Evolutionary conservation across 1,140 invertebrate species (phyloP).

Genomic region (Pseudachorutes palmiensis): DNA sequence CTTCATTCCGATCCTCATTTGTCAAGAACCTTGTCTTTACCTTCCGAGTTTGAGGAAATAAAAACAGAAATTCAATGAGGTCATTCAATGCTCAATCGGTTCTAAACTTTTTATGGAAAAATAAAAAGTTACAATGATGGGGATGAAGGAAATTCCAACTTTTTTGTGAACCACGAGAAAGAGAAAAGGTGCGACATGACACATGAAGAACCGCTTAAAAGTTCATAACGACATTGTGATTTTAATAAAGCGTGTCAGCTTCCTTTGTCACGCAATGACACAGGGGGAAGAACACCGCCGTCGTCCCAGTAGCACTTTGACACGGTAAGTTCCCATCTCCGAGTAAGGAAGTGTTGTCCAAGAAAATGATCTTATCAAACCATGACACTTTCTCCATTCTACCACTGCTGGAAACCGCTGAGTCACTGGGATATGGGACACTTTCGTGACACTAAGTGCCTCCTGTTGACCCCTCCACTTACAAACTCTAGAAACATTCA

Average conservation of each 20-base stretch:
- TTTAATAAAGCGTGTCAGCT: conserved; percentile 12
- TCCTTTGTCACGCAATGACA: conserved; percentile 10
- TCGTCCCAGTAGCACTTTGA: background rate
- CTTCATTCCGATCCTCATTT: background rate
- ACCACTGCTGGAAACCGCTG: background rate
- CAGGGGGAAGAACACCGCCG: background rate
- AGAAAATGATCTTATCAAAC: conserved; percentile 12
- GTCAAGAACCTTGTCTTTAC: background rate
- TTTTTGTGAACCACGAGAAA: too few relatives aligned
- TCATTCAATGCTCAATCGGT: too few relatives aligned
- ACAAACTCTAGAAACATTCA: background rate
- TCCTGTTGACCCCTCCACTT: background rate
- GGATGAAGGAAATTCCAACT: too few relatives aligned
- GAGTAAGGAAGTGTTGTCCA: background rate
- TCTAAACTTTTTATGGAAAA: too few relatives aligned
- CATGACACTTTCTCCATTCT: background rate
- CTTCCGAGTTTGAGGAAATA: too few relatives aligned
- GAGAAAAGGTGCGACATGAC: conserved; percentile 8
- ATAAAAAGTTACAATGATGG: too few relatives aligned
- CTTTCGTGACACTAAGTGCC: conserved; percentile 11
- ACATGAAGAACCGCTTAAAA: conserved; percentile 12
- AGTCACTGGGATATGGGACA: background rate
- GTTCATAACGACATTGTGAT: conserved; percentile 11
- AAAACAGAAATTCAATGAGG: too few relatives aligned
- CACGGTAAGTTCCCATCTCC: background rate